phyloP scores from a whole-genome alignment of 1,140 invertebrate genomes.

The Neodiprion fabricii region DNA sequence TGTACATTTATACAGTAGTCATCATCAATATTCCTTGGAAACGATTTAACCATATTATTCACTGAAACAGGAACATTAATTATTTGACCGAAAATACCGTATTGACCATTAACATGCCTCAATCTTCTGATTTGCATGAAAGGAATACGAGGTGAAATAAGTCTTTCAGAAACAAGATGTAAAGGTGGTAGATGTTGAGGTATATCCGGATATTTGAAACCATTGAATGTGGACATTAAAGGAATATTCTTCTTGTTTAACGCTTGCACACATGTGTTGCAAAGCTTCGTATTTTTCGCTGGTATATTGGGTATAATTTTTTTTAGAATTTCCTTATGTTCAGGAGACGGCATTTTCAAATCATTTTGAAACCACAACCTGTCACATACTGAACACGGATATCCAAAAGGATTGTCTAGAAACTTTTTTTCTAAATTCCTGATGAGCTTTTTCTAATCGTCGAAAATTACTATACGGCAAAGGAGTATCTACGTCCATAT shows the following conservation, averaged over 20 bases:
- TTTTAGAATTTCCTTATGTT: too few relatives aligned
- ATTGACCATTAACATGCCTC: conserved; percentile 40
- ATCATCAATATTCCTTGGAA: conserved; percentile 47
- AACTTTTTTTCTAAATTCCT: too few relatives aligned
- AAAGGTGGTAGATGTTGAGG: conserved; percentile 22
- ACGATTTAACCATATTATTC: conserved; percentile 46
- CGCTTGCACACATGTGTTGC: background rate
- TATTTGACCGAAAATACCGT: conserved; percentile 51
- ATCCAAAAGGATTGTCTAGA: too few relatives aligned
- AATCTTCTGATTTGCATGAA: conserved; percentile 47
- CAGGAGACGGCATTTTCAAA: too few relatives aligned
- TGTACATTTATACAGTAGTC: conserved; percentile 46
- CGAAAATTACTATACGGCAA: too few relatives aligned
- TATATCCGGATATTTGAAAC: conserved; percentile 13
- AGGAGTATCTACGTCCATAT: too few relatives aligned
- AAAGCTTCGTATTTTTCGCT: too few relatives aligned
- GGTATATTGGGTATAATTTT: too few relatives aligned
- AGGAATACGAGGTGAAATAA: conserved; percentile 38
- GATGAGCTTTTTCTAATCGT: too few relatives aligned
- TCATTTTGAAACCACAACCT: too few relatives aligned
- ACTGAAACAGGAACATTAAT: conserved; percentile 52
- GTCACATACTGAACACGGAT: too few relatives aligned
- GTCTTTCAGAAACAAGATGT: conserved; percentile 49
- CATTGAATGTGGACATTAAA: conserved; percentile 13
- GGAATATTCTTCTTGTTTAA: conserved; percentile 13